Percentiles rank a stretch among this genome's conserved stretches.
phyloP scores from a whole-genome alignment of 2,113 vertebrate species.

The Macquaria ambigua region DNA sequence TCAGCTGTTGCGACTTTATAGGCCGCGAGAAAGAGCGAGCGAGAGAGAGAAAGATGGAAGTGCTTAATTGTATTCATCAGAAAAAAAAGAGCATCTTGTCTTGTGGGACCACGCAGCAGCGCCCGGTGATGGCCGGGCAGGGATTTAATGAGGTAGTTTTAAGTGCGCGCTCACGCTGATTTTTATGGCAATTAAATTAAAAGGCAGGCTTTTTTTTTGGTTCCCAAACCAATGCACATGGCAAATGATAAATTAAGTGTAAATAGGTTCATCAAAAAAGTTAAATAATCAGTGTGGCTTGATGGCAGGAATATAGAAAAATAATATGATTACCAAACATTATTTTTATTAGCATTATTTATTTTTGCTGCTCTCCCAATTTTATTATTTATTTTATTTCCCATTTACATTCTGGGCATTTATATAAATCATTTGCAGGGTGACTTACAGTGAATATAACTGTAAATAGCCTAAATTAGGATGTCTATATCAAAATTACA shows the following conservation, averaged over 20 bases:
- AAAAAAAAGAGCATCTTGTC: slow-evolving; percentile 77
- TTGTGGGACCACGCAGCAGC: slow-evolving; percentile 80
- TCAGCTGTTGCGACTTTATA: slow-evolving; percentile 90
- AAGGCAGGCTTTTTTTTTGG: neutral
- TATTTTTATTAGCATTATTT: neutral
- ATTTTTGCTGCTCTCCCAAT: neutral
- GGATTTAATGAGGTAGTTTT: slow-evolving; percentile 81
- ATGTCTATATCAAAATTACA: neutral
- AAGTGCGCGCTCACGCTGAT: slow-evolving; percentile 66
- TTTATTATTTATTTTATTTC: neutral
- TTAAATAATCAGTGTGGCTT: neutral
- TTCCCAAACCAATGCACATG: neutral
- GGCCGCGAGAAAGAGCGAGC: slow-evolving; percentile 53
- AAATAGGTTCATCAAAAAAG: neutral
- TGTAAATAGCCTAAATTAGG: neutral
- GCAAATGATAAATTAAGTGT: neutral
- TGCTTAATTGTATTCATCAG: slow-evolving; percentile 87
- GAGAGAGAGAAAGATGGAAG: slow-evolving; percentile 48
- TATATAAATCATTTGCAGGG: neutral
- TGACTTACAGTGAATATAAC: neutral
- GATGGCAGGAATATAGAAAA: neutral
- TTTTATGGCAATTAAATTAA: slow-evolving; percentile 43
- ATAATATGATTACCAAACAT: neutral
- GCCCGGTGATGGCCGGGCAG: slow-evolving; percentile 44
- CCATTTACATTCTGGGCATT: neutral